Base-by-base conservation (phyloP, 2,113 vertebrate genomes). In the Anas platyrhynchos region DNA sequence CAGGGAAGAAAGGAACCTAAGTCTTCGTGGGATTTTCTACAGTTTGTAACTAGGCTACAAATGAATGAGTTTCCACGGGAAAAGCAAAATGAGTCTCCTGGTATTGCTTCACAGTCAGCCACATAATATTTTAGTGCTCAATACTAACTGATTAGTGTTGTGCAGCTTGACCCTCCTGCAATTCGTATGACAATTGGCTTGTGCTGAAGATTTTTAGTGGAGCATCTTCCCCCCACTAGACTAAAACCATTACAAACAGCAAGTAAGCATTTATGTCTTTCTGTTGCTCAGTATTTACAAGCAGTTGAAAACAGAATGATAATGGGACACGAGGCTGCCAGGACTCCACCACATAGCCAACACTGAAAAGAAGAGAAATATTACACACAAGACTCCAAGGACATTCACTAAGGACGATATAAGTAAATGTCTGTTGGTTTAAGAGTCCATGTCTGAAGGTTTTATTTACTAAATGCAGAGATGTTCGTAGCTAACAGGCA, bases 121-220 rank as follows among this genome's bases (percentile, higher is more conserved):
- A 36, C 6, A 5, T 44, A 83, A 54, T 62, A 62, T 62, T 21
- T 54, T 32, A 63, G 21, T 13, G 16, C 31, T 27, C 41, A 62
- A 27, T 15, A 74, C n/a, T 50, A 65, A 34, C 4, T 66, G 31
- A 54, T 41, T 3, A 76, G 25, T 21, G 44, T 14, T 34, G 48
- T 0, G 0, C 25, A 54, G 52, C 32, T 54, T 50, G 56, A 85
- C 46, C 43, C 26, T 31, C 6, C 0, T 13, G n/a, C 32, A 73
- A 36, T 36, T 23, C 5, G 13, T 55, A 29, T 1, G 16, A 82
- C 7, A 67, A 50, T 0, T 4, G 5, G 8, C 18, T 83, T n/a
- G 16, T 52, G 25, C 43, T 68, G 41, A 88, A 80, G 21, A 46
- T 13, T 66, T 6, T 31, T 66, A 83, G 54, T 5, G 9, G 8